Base-by-base conservation (phyloP, 2,113 vertebrate genomes). In the Forbesichthys papilliferus region DNA sequence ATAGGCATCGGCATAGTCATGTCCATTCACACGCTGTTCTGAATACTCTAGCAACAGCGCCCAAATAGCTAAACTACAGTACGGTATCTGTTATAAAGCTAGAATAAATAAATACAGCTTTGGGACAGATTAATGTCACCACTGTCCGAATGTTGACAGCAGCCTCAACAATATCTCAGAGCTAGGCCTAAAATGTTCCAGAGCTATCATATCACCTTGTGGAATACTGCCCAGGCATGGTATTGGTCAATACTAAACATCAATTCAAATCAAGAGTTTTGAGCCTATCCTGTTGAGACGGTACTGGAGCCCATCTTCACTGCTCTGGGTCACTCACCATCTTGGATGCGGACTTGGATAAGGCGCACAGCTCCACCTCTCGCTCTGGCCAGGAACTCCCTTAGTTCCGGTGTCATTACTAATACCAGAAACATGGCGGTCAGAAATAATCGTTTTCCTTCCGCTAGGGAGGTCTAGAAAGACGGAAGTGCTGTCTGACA, bases 341-440 rank as follows among this genome's bases (percentile, higher is more conserved):
- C 94, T 84, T 93, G 94, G 18, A 99, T 99, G 92, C 96, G 0
- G 68, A 99, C 95, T 90, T 99, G 96, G 90, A 99, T 95, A 86
- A 99, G 95, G 71, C 97, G 94, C 73, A 96, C 69, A 0, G 91
- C 91, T 88, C 96, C 98, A 7, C 94, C 95, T 73, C 96, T 95
- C 1, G 96, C 98, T 87, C 93, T 95, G 86, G 94, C 95, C 89
- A 99, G 94, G 85, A 98, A 96, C 76, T 96, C 95, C 91, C 94
- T 94, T 85, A 99, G 92, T 84, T 99, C 95, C 34, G 95, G 93
- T 0, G 96, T 98, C 78, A 98, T 96, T 93, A 95, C 58, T 65
- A 99, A 94, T 87, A 97, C 93, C 80, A 99, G 93, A 92, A 98
- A 99, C 98, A 99, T 99, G 1, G 86, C 83, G 86, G 89, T 86